Evolutionary conservation across 2,888 invertebrate genomes (phyloP).

Genomic region (Campoplex nolae): DNA sequence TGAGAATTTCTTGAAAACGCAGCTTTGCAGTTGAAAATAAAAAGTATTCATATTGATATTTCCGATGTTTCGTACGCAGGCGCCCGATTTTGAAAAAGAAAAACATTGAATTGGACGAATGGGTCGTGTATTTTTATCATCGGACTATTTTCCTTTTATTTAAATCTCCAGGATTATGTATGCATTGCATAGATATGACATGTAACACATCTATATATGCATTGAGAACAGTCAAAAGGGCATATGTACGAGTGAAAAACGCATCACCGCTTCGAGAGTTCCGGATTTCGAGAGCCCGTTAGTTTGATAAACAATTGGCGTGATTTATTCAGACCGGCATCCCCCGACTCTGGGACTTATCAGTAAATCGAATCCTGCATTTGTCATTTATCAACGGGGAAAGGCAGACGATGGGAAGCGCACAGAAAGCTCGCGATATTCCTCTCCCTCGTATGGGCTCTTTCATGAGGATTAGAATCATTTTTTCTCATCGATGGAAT

Average conservation of each 20-base stretch:
- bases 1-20: too few relatives aligned
- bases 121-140: constrained; percentile 24
- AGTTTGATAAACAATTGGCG: constrained; percentile 77
- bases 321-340: constrained; percentile 73
- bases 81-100: not conserved
- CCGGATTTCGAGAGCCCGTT: constrained; percentile 69
- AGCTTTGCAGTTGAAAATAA: not conserved
- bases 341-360: constrained; percentile 72
- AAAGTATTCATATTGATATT: not conserved
- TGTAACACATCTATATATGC: constrained; percentile 27
- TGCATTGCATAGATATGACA: constrained; percentile 36
- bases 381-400: constrained; percentile 75
- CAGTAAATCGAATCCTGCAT: constrained; percentile 77
- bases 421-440: constrained; percentile 60
- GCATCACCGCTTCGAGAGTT: constrained; percentile 65
- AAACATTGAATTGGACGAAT: not conserved
- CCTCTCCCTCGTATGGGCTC: constrained; percentile 7
- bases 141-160: constrained; percentile 9
- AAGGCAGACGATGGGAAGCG: constrained; percentile 40
- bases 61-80: not conserved
- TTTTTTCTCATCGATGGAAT: not conserved
- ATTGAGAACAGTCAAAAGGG: constrained; percentile 37
- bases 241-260: constrained; percentile 67
- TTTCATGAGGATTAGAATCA: not conserved
- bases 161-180: constrained; percentile 32